These are phyloP conservation scores for Spodoptera littoralis DNA, from an alignment of 2,888 invertebrate species.

Conservation along the genomic window DNA sequence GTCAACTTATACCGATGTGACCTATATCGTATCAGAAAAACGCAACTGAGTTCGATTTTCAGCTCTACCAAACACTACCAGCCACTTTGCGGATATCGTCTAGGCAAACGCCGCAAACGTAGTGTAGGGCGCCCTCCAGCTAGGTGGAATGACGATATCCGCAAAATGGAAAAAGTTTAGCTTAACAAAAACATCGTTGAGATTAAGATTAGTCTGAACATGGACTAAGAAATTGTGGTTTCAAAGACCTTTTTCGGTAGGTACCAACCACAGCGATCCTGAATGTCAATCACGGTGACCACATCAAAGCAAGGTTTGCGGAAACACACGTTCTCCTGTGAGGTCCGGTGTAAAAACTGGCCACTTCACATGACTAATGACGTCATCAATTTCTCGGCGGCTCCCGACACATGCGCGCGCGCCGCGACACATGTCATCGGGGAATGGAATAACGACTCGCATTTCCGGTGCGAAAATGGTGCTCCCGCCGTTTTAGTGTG, in stretches of 20 bases:
- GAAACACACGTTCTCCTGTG: constrained; percentile 66
- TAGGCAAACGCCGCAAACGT: no score
- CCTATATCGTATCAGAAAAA: no score
- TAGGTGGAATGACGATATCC: no score
- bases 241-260: neutral
- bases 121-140: no score
- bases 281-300: constrained; percentile 38
- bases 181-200: no score
- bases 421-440: constrained; percentile 80
- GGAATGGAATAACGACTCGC: constrained; percentile 73
- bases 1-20: no score
- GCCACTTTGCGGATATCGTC: no score
- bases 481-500: constrained; percentile 47
- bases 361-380: constrained; percentile 82
- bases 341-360: constrained; percentile 71
- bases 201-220: neutral
- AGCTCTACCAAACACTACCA: no score
- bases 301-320: constrained; percentile 48
- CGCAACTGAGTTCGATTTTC: no score
- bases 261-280: neutral
- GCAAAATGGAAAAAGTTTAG: no score
- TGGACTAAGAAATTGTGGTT: neutral
- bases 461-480: constrained; percentile 77
- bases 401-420: constrained; percentile 76
- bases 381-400: constrained; percentile 82